These are phyloP conservation scores for Mythimna albipuncta DNA, from an alignment of 2,888 invertebrate genomes.

Conservation along the genomic window DNA sequence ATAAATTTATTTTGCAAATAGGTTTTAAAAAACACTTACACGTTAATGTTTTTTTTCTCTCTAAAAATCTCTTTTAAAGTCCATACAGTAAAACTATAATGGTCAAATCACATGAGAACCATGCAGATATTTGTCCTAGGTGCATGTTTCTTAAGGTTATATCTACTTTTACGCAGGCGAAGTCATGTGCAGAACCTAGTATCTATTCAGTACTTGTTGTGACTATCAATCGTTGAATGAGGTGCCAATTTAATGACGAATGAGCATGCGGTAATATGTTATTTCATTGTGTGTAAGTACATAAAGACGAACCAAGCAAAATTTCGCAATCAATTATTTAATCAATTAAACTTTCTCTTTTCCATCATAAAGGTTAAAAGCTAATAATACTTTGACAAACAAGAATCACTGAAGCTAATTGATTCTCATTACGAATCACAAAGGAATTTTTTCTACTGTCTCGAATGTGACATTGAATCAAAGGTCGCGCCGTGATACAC, in stretches of 20 bases:
- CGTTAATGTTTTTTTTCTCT: too few relatives aligned
- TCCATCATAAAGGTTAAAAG: slow-evolving; percentile 34
- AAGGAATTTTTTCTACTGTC: slow-evolving; percentile 32
- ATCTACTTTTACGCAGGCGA: too few relatives aligned
- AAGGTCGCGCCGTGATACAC: slow-evolving; percentile 52
- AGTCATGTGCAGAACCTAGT: background rate
- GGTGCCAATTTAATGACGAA: background rate
- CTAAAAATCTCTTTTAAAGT: too few relatives aligned
- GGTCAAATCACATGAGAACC: too few relatives aligned
- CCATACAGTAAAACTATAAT: too few relatives aligned
- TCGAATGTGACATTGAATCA: slow-evolving; percentile 41
- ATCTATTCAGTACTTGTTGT: background rate
- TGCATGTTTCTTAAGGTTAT: too few relatives aligned
- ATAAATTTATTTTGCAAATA: too few relatives aligned
- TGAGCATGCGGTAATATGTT: background rate
- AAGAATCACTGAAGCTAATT: slow-evolving; percentile 32
- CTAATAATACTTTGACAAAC: slow-evolving; percentile 20
- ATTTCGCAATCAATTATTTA: slow-evolving; percentile 30
- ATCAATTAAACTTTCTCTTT: slow-evolving; percentile 45
- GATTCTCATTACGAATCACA: slow-evolving; percentile 39
- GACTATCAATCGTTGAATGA: background rate
- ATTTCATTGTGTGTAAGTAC: background rate
- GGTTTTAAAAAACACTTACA: too few relatives aligned
- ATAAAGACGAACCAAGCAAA: background rate
- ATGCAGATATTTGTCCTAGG: too few relatives aligned